These are phyloP conservation scores for Zaprionus kolodkinae DNA, from an alignment of 1,140 invertebrate genomes.

Conservation along the genomic window DNA sequence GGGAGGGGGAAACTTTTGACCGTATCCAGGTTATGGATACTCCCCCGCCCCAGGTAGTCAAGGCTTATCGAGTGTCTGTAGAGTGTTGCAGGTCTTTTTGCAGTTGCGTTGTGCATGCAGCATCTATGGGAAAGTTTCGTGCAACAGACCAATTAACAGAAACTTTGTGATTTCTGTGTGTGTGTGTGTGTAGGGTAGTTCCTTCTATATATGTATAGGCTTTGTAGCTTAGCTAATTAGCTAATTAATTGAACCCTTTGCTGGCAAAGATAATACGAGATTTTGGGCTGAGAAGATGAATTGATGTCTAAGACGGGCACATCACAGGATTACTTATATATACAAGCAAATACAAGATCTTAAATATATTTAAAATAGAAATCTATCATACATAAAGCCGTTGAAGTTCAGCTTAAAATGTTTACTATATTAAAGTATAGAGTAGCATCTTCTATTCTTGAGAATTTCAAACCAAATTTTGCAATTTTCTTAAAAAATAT, in stretches of 20 bases:
- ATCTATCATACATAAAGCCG: neutral
- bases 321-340: no score
- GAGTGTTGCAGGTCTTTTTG: slow-evolving; percentile 9
- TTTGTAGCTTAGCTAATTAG: slow-evolving; percentile 45
- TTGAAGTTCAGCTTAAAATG: neutral
- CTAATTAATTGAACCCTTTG: slow-evolving; percentile 42
- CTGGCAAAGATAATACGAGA: slow-evolving; percentile 6
- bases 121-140: slow-evolving; percentile 19
- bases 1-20: slow-evolving; percentile 6
- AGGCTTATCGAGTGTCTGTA: neutral
- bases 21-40: neutral
- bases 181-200: neutral
- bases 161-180: slow-evolving; percentile 24
- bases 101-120: slow-evolving; percentile 18
- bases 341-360: neutral
- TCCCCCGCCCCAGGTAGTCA: slow-evolving; percentile 26
- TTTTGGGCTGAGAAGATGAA: slow-evolving; percentile 11
- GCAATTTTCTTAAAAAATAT: no score
- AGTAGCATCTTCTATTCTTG: no score
- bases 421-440: no score
- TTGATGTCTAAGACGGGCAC: neutral
- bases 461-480: no score
- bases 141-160: slow-evolving; percentile 37
- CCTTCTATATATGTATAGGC: slow-evolving; percentile 2
- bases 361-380: no score